Percentiles rank a stretch among this genome's conserved stretches.
Conservation (phyloP, 2,888 invertebrate genomes). For the Drosophila rellima region DNA sequence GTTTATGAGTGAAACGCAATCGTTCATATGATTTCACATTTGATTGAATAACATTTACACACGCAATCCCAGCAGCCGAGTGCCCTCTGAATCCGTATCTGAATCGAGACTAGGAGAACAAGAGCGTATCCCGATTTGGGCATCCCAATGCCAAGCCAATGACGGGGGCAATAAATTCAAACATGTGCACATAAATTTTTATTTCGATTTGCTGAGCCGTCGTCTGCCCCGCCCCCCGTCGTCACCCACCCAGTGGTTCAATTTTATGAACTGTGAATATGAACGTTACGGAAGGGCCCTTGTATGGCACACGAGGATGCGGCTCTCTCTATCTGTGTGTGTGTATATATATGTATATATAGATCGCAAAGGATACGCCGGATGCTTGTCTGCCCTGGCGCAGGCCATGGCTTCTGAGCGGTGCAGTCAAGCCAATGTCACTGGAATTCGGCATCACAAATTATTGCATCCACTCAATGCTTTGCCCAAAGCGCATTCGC, state of each 20-base stretch:
- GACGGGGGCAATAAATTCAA: conserved; percentile 75
- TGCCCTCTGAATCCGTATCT: conserved; percentile 6
- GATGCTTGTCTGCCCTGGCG: conserved; percentile 32
- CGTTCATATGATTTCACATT: conserved; percentile 79
- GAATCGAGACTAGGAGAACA: neutral
- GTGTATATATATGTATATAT: conserved; percentile 15
- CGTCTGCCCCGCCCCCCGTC: conserved; percentile 1
- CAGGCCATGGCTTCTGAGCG: conserved; percentile 21
- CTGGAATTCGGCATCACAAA: conserved; percentile 55
- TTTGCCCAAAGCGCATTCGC: conserved; percentile 39
- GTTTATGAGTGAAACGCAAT: conserved; percentile 77
- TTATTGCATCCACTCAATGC: conserved; percentile 70
- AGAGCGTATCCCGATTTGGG: conserved; percentile 10
- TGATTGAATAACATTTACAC: conserved; percentile 82
- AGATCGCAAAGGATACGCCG: conserved; percentile 29
- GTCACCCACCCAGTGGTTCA: conserved; percentile 25
- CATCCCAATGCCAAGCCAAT: conserved; percentile 22
- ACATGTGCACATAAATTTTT: conserved; percentile 82
- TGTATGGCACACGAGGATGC: conserved; percentile 9
- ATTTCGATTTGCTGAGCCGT: conserved; percentile 74
- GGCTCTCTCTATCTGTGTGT: conserved; percentile 12
- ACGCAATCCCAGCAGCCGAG: conserved; percentile 55
- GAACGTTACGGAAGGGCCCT: conserved; percentile 49
- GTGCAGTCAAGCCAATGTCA: conserved; percentile 30
- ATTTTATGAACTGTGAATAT: conserved; percentile 79